Evolutionary conservation across 2,888 invertebrate species (phyloP), one percentile per base, ranked within the genome.

Genomic region (Platycnemis pennipes): DNA sequence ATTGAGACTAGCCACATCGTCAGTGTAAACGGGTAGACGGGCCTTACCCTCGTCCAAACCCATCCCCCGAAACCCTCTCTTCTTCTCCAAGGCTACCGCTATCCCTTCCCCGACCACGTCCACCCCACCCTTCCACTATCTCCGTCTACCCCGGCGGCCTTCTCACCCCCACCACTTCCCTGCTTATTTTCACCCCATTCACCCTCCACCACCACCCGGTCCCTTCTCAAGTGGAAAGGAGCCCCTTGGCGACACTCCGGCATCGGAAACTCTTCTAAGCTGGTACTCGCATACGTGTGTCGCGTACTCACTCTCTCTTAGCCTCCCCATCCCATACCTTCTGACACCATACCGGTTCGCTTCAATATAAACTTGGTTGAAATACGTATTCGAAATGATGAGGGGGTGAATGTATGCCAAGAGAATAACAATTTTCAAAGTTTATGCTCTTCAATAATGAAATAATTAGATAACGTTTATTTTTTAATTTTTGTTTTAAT

Each of bases 1-100:
- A 91, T 91, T 91, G 91, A 63, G 91, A 91, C 91, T 63, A 63
- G 91, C 91, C 91, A 91, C 91, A 91, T 91, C 91, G 91, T 91
- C 91, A 91, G 69, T 44, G 91, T 91, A 89, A 89, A 56, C 89
- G 91, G 56, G 91, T 13, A 26, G 91, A 53, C 22, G 22, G 5
- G 16, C 63, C 26, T 26, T 19, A 16, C 63, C 63, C 31, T 49
- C 49, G 49, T 49, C 49, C 19, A 49, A n/a, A n/a, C 77, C 69
- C 37, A 13, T 77, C 77, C 77, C 8, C 13, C 77, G 11, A 49
- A 49, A 16, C 88, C 88, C 26, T 89, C 56, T 53, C 89, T 37
- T 26, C 91, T 91, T 63, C 69, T 0, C 89, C 56, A 89, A 37
- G 91, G 45, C 44, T 42, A 63, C 91, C 69, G 63, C 91, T 89